Evolutionary conservation across 1,140 invertebrate species (phyloP), one percentile per base, ranked within the genome.

Genomic region (Ceratoteleas bidentatus): DNA sequence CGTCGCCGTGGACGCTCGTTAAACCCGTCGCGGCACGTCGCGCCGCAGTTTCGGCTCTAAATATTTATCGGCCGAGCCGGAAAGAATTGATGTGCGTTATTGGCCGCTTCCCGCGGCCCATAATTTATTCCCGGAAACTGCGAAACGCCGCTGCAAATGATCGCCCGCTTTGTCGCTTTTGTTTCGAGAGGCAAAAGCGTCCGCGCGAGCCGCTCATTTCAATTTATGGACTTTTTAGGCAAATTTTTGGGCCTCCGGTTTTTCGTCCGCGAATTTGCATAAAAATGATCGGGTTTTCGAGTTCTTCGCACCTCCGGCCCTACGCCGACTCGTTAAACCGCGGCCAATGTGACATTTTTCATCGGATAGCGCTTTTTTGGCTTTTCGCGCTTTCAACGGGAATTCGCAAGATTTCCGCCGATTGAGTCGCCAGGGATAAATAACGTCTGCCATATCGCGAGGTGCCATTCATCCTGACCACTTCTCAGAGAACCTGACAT

Each of bases 151-250:
- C 65, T 77, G 65, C 74, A 64, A 77, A 77, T 70, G 65, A 77
- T 64, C 74, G 65, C 38, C 43, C 43, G 15, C 45, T 69, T 77
- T 58, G 69, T 61, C 24, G 73, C 74, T 69, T n/a, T 64, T 70
- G 65, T 77, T 77, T 64, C 60, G 52, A 64, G 50, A 40, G 43
- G 57, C 34, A 60, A 60, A 60, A 58, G 68, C 32, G 52, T 34
- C 36, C 49, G 57, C 52, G 49, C 40, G 38, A 64, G 70, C 69
- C 53, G 60, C 58, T 56, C 56, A 64, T 69, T 77, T 68, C 52
- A 77, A 77, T 77, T 77, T 77, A 77, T 70, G 33, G 74, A 77
- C 43, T 77, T 77, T 77, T 77, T 70, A 77, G 52, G 74, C 74
- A 77, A 77, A 77, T 77, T 62, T 45, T 24, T 24, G 47, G 61